Conservation (phyloP, 2,113 vertebrate species). For the Petrocephalus zakoni region DNA sequence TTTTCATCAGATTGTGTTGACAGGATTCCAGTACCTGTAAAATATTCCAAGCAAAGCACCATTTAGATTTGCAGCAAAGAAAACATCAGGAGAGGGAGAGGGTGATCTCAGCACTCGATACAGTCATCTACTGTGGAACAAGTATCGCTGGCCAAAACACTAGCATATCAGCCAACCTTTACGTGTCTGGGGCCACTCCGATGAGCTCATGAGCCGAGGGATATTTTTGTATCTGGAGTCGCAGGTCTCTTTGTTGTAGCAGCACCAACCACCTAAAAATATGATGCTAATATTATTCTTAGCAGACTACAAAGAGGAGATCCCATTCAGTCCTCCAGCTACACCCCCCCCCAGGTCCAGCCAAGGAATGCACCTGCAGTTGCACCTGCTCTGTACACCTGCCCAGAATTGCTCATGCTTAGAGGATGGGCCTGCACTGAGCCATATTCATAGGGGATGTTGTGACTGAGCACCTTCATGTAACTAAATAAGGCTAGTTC, state of each 20-base stretch:
- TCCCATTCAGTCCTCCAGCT: slow-evolving; percentile 32
- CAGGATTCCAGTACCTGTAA: slow-evolving; percentile 68
- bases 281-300: slow-evolving; percentile 53
- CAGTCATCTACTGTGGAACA: background rate
- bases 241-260: slow-evolving; percentile 71
- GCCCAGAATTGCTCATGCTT: background rate
- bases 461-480: background rate
- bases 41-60: slow-evolving; percentile 15
- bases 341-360: slow-evolving; percentile 17
- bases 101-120: background rate
- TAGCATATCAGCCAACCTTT: slow-evolving; percentile 49
- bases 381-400: slow-evolving; percentile 17
- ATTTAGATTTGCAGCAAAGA: background rate
- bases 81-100: background rate
- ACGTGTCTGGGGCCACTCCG: slow-evolving; percentile 63
- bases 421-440: background rate
- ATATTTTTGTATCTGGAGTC: slow-evolving; percentile 71
- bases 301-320: slow-evolving; percentile 30
- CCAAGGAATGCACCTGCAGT: slow-evolving; percentile 39
- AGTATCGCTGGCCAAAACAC: slow-evolving; percentile 17
- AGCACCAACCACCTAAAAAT: slow-evolving; percentile 71
- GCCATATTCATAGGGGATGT: background rate
- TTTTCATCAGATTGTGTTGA: slow-evolving; percentile 65
- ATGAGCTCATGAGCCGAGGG: slow-evolving; percentile 67
- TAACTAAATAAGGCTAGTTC: background rate